phyloP scores from a whole-genome alignment of 2,113 vertebrate species.

The Alosa alosa region DNA sequence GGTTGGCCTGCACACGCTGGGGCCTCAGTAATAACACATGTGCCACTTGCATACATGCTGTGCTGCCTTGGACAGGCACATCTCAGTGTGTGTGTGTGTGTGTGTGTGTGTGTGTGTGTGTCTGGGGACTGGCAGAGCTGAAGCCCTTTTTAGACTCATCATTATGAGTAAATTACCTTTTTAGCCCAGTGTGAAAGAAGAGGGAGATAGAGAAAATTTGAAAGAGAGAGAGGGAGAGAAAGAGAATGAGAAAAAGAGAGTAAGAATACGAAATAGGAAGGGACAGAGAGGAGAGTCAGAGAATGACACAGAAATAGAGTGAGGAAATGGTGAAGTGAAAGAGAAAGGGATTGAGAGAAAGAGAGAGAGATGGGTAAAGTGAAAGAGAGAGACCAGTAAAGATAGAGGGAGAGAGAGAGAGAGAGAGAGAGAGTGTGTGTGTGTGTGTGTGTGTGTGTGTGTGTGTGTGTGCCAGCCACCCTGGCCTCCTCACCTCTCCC shows the following conservation, averaged over 20 bases:
- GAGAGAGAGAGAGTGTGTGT: not conserved
- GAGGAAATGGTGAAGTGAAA: not conserved
- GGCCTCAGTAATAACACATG: not conserved
- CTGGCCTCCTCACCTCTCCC: slow-evolving; percentile 11
- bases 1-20: not conserved
- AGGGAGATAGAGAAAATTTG: not conserved
- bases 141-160: slow-evolving; percentile 23
- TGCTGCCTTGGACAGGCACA: not conserved
- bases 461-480: not conserved
- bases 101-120: not conserved
- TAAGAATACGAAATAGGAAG: not conserved
- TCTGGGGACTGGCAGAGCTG: not conserved
- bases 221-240: not conserved
- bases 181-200: slow-evolving; percentile 1
- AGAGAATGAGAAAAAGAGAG: not conserved
- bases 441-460: not conserved
- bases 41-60: not conserved
- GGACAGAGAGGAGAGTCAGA: not conserved
- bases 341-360: not conserved
- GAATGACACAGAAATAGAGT: not conserved
- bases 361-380: not conserved
- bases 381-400: not conserved
- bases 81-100: not conserved
- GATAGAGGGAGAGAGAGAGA: not conserved
- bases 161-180: slow-evolving; percentile 39